Evolutionary conservation across 1,140 invertebrate genomes (phyloP), one percentile per base, ranked within the genome.

Genomic region (Carposina sasakii): DNA sequence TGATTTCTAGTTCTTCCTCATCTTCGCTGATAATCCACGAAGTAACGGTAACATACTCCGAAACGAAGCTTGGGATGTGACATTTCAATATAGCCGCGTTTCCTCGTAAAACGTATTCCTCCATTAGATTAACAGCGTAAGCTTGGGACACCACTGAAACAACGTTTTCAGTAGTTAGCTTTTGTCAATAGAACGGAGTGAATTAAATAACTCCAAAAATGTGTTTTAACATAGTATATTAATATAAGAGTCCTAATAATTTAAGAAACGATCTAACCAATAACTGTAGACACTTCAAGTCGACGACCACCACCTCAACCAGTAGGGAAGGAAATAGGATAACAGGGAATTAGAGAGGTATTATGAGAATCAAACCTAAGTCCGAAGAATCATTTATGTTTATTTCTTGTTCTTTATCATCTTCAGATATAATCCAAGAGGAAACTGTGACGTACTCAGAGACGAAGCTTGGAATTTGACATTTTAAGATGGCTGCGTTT

Each of bases 1-100:
- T 75, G 42, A 85, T 79, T 54, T 85, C 81, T 48, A 73, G 45
- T 47, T 72, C 68, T 20, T 78, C 71, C 33, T 70, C 65, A 45
- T 63, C 73, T 76, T 92, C 91, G 65, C 92, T 91, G 82, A 93
- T 89, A 68, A 96, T 87, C 95, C 95, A 96, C 62, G 93, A 92
- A 51, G 90, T 89, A 62, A 96, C 92, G 67, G 86, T 88, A 66
- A 96, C 92, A 84, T 93, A 96, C 87, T 96, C 94, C 63, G 93
- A 92, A 42, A 96, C 94, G 86, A 96, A 96, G 85, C 93, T 95
- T 55, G 95, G 95, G 81, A 96, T 94, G 86, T 95, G 93, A 87
- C 95, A 96, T 89, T 95, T 96, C 67, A 96, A 88, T 76, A 96
- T 92, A 64, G 93, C 94, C 59, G 93, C 91, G 84, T 96, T 97